phyloP scores from a whole-genome alignment of 1,140 invertebrate genomes.

The Drosophila pandora region DNA sequence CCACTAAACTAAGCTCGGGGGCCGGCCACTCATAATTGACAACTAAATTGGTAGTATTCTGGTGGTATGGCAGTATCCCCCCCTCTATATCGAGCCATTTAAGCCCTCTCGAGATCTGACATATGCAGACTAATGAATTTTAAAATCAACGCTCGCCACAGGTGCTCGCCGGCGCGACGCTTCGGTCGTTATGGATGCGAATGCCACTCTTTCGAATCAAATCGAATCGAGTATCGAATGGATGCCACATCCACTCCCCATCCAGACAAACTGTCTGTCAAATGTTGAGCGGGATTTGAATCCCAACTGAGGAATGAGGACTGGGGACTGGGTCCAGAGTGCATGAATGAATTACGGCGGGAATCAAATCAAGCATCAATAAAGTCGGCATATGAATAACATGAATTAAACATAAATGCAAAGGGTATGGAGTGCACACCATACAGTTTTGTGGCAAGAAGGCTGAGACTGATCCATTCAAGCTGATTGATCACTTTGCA shows the following conservation, averaged over 20 bases:
- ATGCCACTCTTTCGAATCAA: conserved; percentile 9
- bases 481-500: conserved; percentile 77
- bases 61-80: conserved; percentile 53
- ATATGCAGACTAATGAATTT: conserved; percentile 83
- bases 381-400: conserved; percentile 81
- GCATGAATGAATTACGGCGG: conserved; percentile 79
- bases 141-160: conserved; percentile 83
- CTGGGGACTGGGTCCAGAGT: conserved; percentile 45
- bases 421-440: conserved; percentile 27
- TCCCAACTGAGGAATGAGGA: conserved; percentile 9
- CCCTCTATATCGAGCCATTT: not conserved
- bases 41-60: conserved; percentile 74
- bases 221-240: not conserved
- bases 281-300: conserved; percentile 66
- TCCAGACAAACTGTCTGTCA: conserved; percentile 79
- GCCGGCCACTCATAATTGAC: conserved; percentile 62
- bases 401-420: conserved; percentile 83
- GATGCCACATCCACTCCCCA: conserved; percentile 24
- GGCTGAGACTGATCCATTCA: too few species aligned
- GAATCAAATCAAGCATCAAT: conserved; percentile 81
- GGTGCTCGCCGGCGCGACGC: conserved; percentile 42
- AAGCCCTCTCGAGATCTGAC: conserved; percentile 60
- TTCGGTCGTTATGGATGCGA: conserved; percentile 23
- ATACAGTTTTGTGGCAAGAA: too few species aligned
- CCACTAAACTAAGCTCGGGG: conserved; percentile 24